These are phyloP conservation scores for Helicoverpa armigera DNA, from an alignment of 1,140 invertebrate species.

Conservation along the genomic window DNA sequence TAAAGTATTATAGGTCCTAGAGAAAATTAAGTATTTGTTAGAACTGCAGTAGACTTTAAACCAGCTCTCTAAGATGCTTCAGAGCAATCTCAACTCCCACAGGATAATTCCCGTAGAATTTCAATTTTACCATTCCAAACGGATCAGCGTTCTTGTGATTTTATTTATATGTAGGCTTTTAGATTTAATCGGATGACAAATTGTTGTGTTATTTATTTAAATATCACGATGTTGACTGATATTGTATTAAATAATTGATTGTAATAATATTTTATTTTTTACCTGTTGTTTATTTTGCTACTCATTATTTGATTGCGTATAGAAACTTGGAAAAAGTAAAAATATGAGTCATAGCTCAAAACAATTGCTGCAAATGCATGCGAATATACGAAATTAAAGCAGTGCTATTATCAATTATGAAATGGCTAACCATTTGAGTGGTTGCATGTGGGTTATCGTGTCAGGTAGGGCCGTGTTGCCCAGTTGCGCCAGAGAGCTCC, in stretches of 20 bases:
- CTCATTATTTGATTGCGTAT: neutral
- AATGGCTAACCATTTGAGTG: slow-evolving; percentile 46
- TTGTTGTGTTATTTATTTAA: slow-evolving; percentile 49
- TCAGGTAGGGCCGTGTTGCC: slow-evolving; percentile 56
- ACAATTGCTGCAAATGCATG: too few species aligned
- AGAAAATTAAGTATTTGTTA: neutral
- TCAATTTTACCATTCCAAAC: neutral
- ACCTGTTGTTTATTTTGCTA: neutral
- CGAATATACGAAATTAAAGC: neutral
- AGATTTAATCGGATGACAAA: slow-evolving; percentile 45
- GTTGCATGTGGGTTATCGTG: slow-evolving; percentile 75
- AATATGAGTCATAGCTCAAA: too few species aligned
- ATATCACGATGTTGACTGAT: slow-evolving; percentile 59
- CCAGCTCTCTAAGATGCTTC: neutral
- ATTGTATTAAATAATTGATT: slow-evolving; percentile 53
- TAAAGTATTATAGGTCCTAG: neutral
- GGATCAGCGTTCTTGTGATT: slow-evolving; percentile 24
- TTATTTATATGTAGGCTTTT: slow-evolving; percentile 44
- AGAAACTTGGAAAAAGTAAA: neutral
- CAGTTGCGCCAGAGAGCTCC: slow-evolving; percentile 64
- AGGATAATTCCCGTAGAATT: neutral
- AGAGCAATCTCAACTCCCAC: neutral
- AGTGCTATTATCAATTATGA: slow-evolving; percentile 14
- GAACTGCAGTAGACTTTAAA: neutral
- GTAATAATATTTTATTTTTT: slow-evolving; percentile 10